These are phyloP conservation scores for Smittia sp. DNA, from an alignment of 2,888 invertebrate genomes.

Conservation along the genomic window DNA sequence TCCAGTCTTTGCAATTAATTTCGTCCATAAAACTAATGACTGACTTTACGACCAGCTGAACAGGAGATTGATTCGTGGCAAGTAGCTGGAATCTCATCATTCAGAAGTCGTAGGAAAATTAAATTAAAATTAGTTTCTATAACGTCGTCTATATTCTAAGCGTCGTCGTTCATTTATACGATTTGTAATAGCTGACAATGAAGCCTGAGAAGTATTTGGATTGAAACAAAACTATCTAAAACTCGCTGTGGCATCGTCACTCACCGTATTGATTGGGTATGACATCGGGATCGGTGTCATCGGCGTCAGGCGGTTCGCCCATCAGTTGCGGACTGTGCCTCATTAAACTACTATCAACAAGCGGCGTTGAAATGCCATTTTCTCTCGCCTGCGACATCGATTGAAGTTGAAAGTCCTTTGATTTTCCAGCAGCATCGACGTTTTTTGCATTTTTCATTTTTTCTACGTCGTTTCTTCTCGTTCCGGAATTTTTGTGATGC, in stretches of 20 bases:
- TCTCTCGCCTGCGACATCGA: conserved; percentile 48
- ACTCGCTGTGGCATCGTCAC: conserved; percentile 46
- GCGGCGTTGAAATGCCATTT: conserved; percentile 45
- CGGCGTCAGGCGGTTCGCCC: conserved; percentile 52
- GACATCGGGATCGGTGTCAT: conserved; percentile 80
- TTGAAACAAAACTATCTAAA: background rate
- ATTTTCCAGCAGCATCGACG: conserved; percentile 17
- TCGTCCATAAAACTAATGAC: too few relatives aligned
- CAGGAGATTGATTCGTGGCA: too few relatives aligned
- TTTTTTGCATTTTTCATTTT: conserved; percentile 39
- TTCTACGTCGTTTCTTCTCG: conserved; percentile 30
- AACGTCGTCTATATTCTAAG: too few relatives aligned
- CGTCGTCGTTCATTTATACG: conserved; percentile 4
- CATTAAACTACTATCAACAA: conserved; percentile 51
- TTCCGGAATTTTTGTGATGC: background rate
- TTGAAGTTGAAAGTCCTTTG: conserved; percentile 36
- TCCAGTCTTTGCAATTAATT: too few relatives aligned
- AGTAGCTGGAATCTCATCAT: too few relatives aligned
- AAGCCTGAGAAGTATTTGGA: background rate
- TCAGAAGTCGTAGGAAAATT: too few relatives aligned
- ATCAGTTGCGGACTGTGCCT: conserved; percentile 54
- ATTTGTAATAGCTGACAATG: conserved; percentile 28
- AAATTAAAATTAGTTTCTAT: too few relatives aligned
- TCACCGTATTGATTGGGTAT: conserved; percentile 85
- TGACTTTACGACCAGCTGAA: too few relatives aligned